Conservation (phyloP, 53 echinoderm and acorn worm species). For the Echinometra lucunter region DNA sequence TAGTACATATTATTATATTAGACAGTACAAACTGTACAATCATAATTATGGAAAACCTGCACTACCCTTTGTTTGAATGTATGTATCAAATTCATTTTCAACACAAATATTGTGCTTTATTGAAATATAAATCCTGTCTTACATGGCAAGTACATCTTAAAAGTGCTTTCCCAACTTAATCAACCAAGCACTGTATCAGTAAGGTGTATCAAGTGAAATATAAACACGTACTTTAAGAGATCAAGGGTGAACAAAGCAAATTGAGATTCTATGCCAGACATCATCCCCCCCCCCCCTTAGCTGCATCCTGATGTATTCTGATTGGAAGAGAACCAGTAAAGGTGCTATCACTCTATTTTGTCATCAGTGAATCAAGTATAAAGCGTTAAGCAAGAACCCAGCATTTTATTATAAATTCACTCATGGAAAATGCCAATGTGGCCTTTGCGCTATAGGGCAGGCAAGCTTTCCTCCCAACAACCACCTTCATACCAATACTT, state of each 20-base stretch:
- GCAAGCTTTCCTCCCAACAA: not conserved
- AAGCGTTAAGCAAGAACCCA: not conserved
- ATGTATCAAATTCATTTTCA: too few species aligned
- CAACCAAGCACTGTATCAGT: too few species aligned
- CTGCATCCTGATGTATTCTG: not conserved
- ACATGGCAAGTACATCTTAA: too few species aligned
- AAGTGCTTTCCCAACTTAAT: too few species aligned
- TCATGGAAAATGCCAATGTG: slow-evolving; percentile 19
- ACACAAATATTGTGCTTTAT: too few species aligned
- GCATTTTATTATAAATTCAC: not conserved
- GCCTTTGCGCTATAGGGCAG: not conserved
- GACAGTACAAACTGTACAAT: not conserved
- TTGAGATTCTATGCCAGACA: not conserved
- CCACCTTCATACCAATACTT: not conserved
- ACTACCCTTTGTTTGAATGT: too few species aligned
- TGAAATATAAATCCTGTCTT: not conserved
- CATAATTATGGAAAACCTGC: not conserved
- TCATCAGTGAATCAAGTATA: not conserved
- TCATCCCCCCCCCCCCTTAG: not conserved
- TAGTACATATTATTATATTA: too few species aligned
- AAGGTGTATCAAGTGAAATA: too few species aligned
- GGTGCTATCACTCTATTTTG: slow-evolving; percentile 4
- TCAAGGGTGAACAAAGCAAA: not conserved
- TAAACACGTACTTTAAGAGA: not conserved
- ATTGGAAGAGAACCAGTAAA: not conserved